Percentiles rank a stretch among this genome's conserved stretches.
phyloP scores from a whole-genome alignment of 2,888 invertebrate genomes.

The Diarsia rubi region DNA sequence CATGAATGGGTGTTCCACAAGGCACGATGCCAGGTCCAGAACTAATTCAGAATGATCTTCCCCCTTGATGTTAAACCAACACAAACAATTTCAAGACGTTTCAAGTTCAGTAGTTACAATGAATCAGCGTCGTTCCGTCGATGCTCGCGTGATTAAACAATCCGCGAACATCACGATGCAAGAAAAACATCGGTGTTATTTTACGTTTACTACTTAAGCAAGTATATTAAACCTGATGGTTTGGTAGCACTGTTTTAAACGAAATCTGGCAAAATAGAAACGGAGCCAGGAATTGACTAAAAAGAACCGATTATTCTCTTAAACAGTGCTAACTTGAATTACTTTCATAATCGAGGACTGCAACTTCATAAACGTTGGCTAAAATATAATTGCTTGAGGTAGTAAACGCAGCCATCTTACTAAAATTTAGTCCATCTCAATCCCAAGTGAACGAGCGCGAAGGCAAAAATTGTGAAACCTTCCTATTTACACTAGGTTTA shows the following conservation, averaged over 20 bases:
- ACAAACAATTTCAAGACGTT: constrained; percentile 47
- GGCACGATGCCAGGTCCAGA: constrained; percentile 36
- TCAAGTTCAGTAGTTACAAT: constrained; percentile 44
- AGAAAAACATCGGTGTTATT: constrained; percentile 53
- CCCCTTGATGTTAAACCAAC: constrained; percentile 31
- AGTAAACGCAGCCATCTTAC: constrained; percentile 58
- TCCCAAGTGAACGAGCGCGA: constrained; percentile 68
- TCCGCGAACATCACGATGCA: constrained; percentile 51
- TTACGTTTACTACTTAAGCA: constrained; percentile 44
- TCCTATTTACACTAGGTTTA: constrained; percentile 77
- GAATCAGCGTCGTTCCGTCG: constrained; percentile 32
- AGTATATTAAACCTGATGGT: constrained; percentile 37
- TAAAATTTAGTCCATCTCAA: constrained; percentile 59
- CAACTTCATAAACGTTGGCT: constrained; percentile 17
- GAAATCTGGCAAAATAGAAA: constrained; percentile 35
- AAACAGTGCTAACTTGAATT: constrained; percentile 24
- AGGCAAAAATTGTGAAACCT: constrained; percentile 77
- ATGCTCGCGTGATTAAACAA: constrained; percentile 46
- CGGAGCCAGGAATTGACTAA: constrained; percentile 35
- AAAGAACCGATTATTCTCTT: constrained; percentile 1
- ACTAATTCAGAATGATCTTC: constrained; percentile 18
- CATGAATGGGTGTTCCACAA: constrained; percentile 34
- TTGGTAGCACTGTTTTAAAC: constrained; percentile 10
- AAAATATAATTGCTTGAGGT: constrained; percentile 48
- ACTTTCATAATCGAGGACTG: neutral